These are phyloP conservation scores for Daboia siamensis DNA, from an alignment of 2,113 vertebrate species.

Conservation along the genomic window DNA sequence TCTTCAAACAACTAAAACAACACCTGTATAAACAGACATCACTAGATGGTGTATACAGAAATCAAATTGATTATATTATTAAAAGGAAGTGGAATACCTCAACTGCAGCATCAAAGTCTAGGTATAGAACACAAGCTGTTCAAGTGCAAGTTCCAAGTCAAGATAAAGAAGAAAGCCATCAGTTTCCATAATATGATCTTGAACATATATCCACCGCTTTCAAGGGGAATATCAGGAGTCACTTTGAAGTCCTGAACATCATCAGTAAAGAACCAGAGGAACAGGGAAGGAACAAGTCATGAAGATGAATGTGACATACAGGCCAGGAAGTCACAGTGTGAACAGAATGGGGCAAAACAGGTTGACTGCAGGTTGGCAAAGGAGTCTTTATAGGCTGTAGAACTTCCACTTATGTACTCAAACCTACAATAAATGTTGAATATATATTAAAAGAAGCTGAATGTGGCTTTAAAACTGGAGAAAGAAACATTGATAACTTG, in stretches of 20 bases:
- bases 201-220: not conserved
- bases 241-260: not conserved
- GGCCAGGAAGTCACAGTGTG: not conserved
- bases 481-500: not conserved
- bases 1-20: not conserved
- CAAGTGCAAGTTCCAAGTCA: not conserved
- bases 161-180: not conserved
- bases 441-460: not conserved
- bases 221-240: not conserved
- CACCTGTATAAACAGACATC: not conserved
- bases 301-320: not conserved
- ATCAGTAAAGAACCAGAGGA: not conserved
- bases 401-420: not conserved
- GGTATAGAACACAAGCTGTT: not conserved
- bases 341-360: not conserved
- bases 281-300: not conserved
- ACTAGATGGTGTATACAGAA: not conserved
- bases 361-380: not conserved
- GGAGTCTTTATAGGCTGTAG: not conserved
- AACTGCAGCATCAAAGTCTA: not conserved
- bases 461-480: not conserved
- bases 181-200: not conserved
- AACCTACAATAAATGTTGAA: not conserved
- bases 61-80: not conserved
- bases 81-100: not conserved